These are phyloP conservation scores for Coelopa pilipes DNA, from an alignment of 2,888 invertebrate species.

Conservation along the genomic window DNA sequence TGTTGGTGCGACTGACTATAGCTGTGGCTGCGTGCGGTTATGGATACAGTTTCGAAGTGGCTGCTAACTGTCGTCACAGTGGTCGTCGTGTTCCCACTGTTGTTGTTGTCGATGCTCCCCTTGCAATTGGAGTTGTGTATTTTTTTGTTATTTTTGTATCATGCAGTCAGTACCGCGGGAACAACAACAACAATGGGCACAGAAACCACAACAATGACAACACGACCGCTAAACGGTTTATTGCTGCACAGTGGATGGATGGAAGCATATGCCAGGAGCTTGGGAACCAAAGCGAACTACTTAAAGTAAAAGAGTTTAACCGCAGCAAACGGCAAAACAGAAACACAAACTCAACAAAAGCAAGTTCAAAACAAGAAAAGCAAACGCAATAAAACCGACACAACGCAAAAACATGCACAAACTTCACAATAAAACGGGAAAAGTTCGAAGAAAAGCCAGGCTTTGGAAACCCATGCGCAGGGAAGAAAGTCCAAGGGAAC, in stretches of 20 bases:
- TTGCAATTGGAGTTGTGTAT: constrained; percentile 1
- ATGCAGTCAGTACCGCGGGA: constrained; percentile 6
- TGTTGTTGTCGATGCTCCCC: constrained; percentile 1
- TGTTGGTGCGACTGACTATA: neutral
- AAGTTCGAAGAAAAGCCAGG: too few species aligned
- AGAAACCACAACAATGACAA: neutral
- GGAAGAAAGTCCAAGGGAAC: too few species aligned
- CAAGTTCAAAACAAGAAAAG: too few species aligned
- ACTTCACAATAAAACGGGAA: too few species aligned
- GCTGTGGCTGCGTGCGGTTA: constrained; percentile 21
- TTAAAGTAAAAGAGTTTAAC: neutral
- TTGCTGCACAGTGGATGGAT: neutral
- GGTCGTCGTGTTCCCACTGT: neutral
- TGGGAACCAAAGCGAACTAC: neutral
- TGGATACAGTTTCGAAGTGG: constrained; percentile 33
- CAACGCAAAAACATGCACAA: too few species aligned
- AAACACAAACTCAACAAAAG: too few species aligned
- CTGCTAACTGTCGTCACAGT: constrained; percentile 32
- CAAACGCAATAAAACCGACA: too few species aligned
- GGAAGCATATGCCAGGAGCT: constrained; percentile 9
- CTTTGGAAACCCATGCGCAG: too few species aligned
- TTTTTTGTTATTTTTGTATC: constrained; percentile 11
- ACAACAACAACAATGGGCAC: neutral
- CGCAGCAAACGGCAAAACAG: neutral
- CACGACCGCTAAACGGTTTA: constrained; percentile 17